Evolutionary conservation across 2,797 vertebrate genomes (phyloP), one percentile per base, ranked within the genome.

Genomic region (Rhinoraja longicauda): DNA sequence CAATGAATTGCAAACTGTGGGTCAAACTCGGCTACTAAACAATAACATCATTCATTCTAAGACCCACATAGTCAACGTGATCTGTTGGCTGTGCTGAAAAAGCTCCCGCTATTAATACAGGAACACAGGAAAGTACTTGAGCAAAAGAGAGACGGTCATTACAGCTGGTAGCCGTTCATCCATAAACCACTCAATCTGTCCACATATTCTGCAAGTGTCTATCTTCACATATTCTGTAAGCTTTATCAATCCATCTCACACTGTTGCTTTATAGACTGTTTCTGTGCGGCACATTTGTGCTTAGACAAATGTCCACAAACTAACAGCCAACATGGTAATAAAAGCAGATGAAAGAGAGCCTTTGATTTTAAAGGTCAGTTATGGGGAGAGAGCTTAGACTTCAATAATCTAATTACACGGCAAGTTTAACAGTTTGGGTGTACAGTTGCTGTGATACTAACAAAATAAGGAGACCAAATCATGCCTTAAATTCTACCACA

Each of bases 381-480:
- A 62, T 86, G 3, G 15, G 15, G n/a, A n/a, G 59, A 17, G 29
- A 7, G 82, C 29, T 62, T 64, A 32, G 53, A 32, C 5, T n/a
- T 86, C 26, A 19, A 86, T 62, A 19, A 86, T 62, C 7, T 86
- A 32, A 64, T 64, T 84, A 79, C 39, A 8, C 12, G 26, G 9
- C 24, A 36, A 67, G 62, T 86, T 86, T n/a, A 64, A 19, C 82
- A 6, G 17, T 15, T 62, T 6, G 12, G 26, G 12, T 84, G 81
- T 29, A 62, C 59, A 15, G 53, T 86, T 59, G 53, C 53, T 53
- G 17, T 86, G 82, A n/a, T 86, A 32, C 26, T n/a, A 32, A 59
- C 53, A 57, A 86, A 86, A 64, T 86, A 64, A 86, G 82, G 82
- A 86, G 82, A 86, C 29, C 64, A 32, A 32, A 32, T 62, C 84